Conservation (phyloP, 2,888 invertebrate species). For the Plemyria rubiginata region DNA sequence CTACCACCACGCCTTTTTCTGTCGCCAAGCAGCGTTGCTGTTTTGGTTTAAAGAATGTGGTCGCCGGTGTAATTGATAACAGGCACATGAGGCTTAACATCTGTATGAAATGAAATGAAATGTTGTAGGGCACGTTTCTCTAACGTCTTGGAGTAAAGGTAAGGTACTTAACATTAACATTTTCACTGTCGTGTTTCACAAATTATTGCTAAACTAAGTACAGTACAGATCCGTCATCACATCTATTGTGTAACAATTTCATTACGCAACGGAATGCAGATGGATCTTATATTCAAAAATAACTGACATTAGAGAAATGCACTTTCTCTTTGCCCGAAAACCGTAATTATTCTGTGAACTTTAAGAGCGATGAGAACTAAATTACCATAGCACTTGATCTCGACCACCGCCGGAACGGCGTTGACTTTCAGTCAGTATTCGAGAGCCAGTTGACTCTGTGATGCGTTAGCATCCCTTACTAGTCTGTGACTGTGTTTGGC, state of each 20-base stretch:
- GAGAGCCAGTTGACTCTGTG: too few relatives aligned
- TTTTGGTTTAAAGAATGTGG: too few relatives aligned
- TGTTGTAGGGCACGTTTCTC: too few relatives aligned
- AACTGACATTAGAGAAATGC: slow-evolving; percentile 52
- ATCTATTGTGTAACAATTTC: slow-evolving; percentile 32
- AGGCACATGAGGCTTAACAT: too few relatives aligned
- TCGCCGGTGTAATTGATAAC: too few relatives aligned
- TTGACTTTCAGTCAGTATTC: neutral
- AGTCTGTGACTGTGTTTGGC: too few relatives aligned
- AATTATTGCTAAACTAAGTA: slow-evolving; percentile 6
- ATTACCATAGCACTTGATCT: slow-evolving; percentile 23
- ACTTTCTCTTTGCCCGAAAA: slow-evolving; percentile 64
- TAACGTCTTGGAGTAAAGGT: too few relatives aligned
- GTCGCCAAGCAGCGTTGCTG: too few relatives aligned
- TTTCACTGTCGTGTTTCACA: slow-evolving; percentile 9
- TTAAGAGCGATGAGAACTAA: slow-evolving; percentile 25
- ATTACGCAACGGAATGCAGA: slow-evolving; percentile 35
- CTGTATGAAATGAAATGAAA: too few relatives aligned
- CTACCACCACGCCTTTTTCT: too few relatives aligned
- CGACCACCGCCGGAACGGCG: neutral
- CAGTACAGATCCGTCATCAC: slow-evolving; percentile 9
- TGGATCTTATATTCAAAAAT: slow-evolving; percentile 50
- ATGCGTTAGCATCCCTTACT: too few relatives aligned
- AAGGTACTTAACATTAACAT: neutral
- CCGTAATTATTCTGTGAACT: slow-evolving; percentile 59